phyloP scores from a whole-genome alignment of 2,113 vertebrate genomes.

The Ariopsis seemanni region DNA sequence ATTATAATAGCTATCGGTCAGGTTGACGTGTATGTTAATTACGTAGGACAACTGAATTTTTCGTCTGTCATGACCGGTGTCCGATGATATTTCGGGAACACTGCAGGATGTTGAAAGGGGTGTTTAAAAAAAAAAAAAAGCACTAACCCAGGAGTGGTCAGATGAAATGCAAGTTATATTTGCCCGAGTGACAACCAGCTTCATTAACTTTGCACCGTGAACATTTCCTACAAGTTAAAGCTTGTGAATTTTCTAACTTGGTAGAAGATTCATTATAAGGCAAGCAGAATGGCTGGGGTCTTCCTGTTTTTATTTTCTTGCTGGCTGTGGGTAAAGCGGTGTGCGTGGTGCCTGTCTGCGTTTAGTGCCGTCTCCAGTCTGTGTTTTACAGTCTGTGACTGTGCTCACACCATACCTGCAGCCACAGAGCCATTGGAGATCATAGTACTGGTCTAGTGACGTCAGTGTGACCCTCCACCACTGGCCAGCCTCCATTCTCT shows the following conservation, averaged over 20 bases:
- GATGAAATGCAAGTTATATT: background rate
- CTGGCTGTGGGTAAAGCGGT: conserved; percentile 52
- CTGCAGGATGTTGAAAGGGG: background rate
- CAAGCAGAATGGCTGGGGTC: background rate
- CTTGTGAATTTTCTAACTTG: background rate
- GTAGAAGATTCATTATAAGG: background rate
- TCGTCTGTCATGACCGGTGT: no score
- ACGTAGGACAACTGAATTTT: no score
- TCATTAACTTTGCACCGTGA: no score
- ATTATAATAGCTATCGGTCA: no score
- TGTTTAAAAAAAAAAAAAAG: background rate
- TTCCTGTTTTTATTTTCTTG: no score
- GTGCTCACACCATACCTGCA: conserved; percentile 70
- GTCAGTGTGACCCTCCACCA: conserved; percentile 64
- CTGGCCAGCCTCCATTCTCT: conserved; percentile 76
- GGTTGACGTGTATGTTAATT: no score
- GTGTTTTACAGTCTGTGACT: conserved; percentile 69
- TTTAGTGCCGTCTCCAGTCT: conserved; percentile 65
- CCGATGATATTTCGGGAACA: no score
- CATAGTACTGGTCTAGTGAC: conserved; percentile 78
- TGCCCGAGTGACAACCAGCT: background rate
- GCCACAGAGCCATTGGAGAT: conserved; percentile 74
- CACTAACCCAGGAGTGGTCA: background rate
- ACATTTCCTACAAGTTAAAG: no score
- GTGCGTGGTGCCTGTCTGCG: conserved; percentile 71